Percentiles rank a stretch among this genome's conserved stretches.
Evolutionary conservation across 2,113 vertebrate genomes (phyloP).

Genomic region (Chitala chitala): DNA sequence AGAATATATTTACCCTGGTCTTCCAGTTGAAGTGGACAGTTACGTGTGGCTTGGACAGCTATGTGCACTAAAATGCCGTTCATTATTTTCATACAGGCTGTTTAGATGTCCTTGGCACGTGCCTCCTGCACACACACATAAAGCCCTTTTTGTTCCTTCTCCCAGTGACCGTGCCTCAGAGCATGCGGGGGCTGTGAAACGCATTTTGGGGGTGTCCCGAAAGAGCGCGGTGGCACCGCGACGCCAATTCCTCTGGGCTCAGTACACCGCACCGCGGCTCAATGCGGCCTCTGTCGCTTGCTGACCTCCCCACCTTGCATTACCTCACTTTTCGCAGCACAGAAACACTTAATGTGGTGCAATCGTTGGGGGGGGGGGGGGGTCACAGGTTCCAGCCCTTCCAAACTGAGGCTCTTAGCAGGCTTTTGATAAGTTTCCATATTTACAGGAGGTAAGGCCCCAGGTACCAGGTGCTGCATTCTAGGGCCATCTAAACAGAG

Average conservation of each 20-base stretch:
- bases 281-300: neutral
- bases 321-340: slow-evolving; percentile 24
- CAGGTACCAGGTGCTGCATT: slow-evolving; percentile 11
- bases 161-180: neutral
- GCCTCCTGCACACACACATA: neutral
- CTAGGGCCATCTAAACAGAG: slow-evolving; percentile 1
- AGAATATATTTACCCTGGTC: neutral
- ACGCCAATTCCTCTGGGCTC: neutral
- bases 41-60: neutral
- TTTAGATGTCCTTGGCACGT: neutral
- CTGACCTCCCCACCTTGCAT: neutral
- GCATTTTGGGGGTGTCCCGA: neutral
- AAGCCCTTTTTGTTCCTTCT: neutral
- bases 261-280: neutral
- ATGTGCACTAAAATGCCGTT: neutral
- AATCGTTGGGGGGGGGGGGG: no score
- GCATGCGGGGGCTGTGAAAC: neutral
- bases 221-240: neutral
- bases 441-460: slow-evolving; percentile 31
- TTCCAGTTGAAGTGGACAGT: neutral
- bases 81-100: neutral
- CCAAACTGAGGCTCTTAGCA: no score
- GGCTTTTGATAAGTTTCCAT: slow-evolving; percentile 42
- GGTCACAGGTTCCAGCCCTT: no score
- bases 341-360: slow-evolving; percentile 18